A percentile compares a stretch with the other conserved stretches of the same genome.
These are phyloP conservation scores for Protonibea diacanthus DNA, from an alignment of 2,797 vertebrate species.

Conservation along the genomic window DNA sequence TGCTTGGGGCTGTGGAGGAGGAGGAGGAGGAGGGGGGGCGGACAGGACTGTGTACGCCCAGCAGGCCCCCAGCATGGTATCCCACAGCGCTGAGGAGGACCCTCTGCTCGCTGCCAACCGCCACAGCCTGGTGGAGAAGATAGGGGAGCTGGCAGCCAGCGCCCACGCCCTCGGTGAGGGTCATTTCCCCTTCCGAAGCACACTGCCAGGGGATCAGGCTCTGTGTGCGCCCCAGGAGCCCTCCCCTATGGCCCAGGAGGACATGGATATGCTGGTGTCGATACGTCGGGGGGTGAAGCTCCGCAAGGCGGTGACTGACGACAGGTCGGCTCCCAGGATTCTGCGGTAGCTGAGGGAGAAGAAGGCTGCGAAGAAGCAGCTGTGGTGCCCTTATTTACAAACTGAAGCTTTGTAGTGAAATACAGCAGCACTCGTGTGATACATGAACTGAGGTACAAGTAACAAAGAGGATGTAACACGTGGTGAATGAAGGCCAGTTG, in stretches of 20 bases:
- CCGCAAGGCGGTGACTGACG: constrained; percentile 93
- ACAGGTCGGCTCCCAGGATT: constrained; percentile 94
- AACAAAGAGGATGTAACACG: constrained; percentile 38
- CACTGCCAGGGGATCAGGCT: constrained; percentile 46
- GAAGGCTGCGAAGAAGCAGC: constrained; percentile 45
- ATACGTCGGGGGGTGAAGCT: constrained; percentile 95
- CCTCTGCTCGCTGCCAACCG: constrained; percentile 94
- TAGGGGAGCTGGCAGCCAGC: constrained; percentile 95
- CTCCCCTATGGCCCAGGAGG: constrained; percentile 72
- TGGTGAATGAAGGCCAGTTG: constrained; percentile 64
- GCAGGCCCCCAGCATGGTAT: constrained; percentile 59
- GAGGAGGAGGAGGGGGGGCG: constrained; percentile 44
- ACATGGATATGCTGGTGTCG: constrained; percentile 93
- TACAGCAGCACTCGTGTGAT: constrained; percentile 67
- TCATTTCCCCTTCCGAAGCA: constrained; percentile 92
- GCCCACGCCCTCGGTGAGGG: constrained; percentile 95
- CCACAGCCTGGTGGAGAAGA: constrained; percentile 98
- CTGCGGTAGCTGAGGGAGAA: constrained; percentile 84
- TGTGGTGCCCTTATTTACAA: constrained; percentile 61
- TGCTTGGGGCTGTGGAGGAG: constrained; percentile 84
- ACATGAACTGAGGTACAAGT: constrained; percentile 68
- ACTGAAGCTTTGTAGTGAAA: constrained; percentile 68
- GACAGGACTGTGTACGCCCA: constrained; percentile 85
- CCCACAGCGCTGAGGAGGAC: constrained; percentile 85
- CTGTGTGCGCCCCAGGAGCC: constrained; percentile 42